A percentile compares a stretch with the other conserved stretches of the same genome.
Evolutionary conservation across 1,140 invertebrate species (phyloP).

Genomic region (Drosophila obscura): DNA sequence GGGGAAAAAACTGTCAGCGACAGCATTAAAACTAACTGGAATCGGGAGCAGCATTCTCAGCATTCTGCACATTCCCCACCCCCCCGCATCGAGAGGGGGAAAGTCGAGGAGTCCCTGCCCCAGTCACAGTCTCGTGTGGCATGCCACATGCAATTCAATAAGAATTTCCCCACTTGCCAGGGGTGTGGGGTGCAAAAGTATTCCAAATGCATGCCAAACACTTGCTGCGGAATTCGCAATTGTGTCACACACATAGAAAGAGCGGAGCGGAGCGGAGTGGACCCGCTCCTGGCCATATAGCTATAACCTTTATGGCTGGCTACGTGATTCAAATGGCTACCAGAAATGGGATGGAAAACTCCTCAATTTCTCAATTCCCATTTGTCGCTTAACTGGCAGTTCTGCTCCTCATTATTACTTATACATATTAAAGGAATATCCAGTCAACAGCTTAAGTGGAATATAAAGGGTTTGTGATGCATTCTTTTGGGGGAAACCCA

Average conservation of each 20-base stretch:
- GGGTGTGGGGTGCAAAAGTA: conserved; percentile 1
- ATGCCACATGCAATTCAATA: conserved; percentile 56
- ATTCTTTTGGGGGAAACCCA: too few species aligned
- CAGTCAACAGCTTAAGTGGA: too few species aligned
- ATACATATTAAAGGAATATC: too few species aligned
- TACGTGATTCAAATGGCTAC: conserved; percentile 41
- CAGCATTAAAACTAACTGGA: conserved; percentile 67
- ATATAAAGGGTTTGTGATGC: too few species aligned
- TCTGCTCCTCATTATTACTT: neutral
- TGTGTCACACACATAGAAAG: conserved; percentile 38
- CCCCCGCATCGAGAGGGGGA: conserved; percentile 11
- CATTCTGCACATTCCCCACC: conserved; percentile 39
- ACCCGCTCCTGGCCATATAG: conserved; percentile 37
- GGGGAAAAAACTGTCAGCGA: conserved; percentile 55
- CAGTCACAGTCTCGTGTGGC: conserved; percentile 34
- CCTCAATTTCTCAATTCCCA: conserved; percentile 6
- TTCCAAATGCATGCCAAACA: conserved; percentile 57
- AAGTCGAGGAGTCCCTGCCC: conserved; percentile 7
- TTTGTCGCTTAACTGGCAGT: conserved; percentile 12
- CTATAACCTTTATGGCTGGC: conserved; percentile 43
- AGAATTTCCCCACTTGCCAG: conserved; percentile 46
- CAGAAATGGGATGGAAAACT: neutral
- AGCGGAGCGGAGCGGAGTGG: neutral
- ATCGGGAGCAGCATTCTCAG: conserved; percentile 42
- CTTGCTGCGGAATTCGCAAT: conserved; percentile 52